Evolutionary conservation across 2,888 invertebrate species (phyloP).

Genomic region (Heliconius aoede): DNA sequence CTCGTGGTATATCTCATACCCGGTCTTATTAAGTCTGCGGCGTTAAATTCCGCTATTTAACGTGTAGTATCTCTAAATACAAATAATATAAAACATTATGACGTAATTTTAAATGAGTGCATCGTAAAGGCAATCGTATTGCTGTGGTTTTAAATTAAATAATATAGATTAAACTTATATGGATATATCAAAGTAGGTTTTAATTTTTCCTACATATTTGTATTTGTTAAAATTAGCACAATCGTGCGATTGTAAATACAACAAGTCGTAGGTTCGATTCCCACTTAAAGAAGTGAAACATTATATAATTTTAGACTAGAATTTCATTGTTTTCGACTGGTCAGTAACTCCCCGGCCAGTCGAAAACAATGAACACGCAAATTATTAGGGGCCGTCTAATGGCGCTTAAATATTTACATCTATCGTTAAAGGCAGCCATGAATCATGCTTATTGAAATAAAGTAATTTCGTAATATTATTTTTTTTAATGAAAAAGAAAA

Average conservation of each 20-base stretch:
- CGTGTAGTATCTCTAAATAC: neutral
- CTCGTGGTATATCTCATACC: neutral
- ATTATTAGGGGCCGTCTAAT: slow-evolving; percentile 19
- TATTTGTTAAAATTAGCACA: neutral
- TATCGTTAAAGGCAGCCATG: slow-evolving; percentile 22
- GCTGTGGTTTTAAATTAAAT: no score
- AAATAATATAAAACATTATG: neutral
- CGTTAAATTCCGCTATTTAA: neutral
- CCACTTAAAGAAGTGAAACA: no score
- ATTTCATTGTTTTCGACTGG: no score
- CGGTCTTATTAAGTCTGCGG: neutral
- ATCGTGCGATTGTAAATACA: no score
- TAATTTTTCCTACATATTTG: neutral
- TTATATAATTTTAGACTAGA: no score
- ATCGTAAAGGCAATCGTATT: neutral
- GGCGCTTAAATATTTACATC: slow-evolving; percentile 21
- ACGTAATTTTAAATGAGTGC: no score
- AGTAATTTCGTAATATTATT: neutral
- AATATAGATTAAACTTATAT: no score
- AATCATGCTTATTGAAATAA: slow-evolving; percentile 21
- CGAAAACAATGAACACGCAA: slow-evolving; percentile 26
- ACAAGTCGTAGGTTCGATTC: no score
- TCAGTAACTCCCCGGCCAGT: no score
- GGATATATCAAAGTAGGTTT: neutral
- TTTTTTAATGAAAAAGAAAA: neutral